Evolutionary conservation across 2,113 vertebrate species (phyloP), one percentile per base, ranked within the genome.

Genomic region (Xerus inauris): DNA sequence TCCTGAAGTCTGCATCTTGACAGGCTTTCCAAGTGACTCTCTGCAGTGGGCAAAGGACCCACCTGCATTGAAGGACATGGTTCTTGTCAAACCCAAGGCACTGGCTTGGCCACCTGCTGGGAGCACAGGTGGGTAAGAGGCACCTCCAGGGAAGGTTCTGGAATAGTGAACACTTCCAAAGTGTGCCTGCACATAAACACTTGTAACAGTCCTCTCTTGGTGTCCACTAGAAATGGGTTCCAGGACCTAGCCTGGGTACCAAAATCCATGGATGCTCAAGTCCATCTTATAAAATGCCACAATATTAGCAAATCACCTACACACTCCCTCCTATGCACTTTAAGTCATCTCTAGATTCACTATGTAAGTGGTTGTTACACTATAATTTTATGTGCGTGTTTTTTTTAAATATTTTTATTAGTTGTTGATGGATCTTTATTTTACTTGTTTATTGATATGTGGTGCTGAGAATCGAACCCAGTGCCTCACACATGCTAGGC

Each of bases 141-240:
- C 4, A 10, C 2, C 83, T 42, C 32, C 8, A 24, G 14, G 35
- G 42, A 76, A 92, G 30, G 51, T 57, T 32, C 6, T 1, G 38
- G 24, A 49, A 38, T 26, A 12, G 19, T 57, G 49, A 19, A 49
- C 45, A 77, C 57, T 67, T 88, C 54, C 51, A 92, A 38, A 13
- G 22, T 20, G 22, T 30, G 35, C 5, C 2, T 26, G 30, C 20
- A 1, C 0, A 0, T 22, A 40, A 67, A 84, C 4, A 26, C 17
- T 35, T 62, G 47, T 77, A 22, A 79, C 0, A 16, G 17, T 22
- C 40, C 32, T 45, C 40, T 64, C 28, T 64, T 64, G 28, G 17
- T 45, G 17, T 35, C 8, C 17, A 57, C n/a, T 2, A 12, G 35
- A 80, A n/a, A 8, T 24, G 10, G 24, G 49, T 80, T 6, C 65